Evolutionary conservation across 2,113 vertebrate genomes (phyloP).

Genomic region (Tricholaema leucomelas): DNA sequence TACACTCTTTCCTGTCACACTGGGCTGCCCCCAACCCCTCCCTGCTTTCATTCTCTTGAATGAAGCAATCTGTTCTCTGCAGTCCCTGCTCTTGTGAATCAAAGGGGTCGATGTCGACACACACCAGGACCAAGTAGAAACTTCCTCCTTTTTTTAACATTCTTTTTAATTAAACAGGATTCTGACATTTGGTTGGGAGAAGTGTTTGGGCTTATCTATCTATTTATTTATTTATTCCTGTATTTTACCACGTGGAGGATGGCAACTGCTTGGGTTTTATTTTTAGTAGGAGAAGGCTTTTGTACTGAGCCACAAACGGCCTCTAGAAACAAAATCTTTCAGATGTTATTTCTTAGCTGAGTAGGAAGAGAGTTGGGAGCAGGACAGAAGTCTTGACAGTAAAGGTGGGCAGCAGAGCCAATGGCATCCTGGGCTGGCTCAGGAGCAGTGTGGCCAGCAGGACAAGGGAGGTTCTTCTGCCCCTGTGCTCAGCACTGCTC

Average conservation of each 20-base stretch:
- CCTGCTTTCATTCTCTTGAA: constrained; percentile 63
- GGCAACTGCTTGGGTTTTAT: constrained; percentile 57
- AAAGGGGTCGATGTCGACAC: constrained; percentile 66
- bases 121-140: constrained; percentile 63
- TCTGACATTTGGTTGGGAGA: constrained; percentile 69
- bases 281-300: constrained; percentile 47
- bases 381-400: background rate
- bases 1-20: constrained; percentile 73
- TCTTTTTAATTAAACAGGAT: constrained; percentile 65
- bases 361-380: background rate
- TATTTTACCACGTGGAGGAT: constrained; percentile 11
- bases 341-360: background rate
- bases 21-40: constrained; percentile 1
- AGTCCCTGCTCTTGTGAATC: constrained; percentile 65
- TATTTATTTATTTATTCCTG: background rate
- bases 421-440: too few species aligned
- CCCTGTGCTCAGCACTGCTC: too few species aligned
- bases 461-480: too few species aligned
- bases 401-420: too few species aligned
- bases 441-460: too few species aligned
- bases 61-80: constrained; percentile 70
- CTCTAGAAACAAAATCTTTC: constrained; percentile 8
- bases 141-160: constrained; percentile 53
- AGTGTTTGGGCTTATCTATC: constrained; percentile 32
- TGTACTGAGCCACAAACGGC: background rate